Conservation (phyloP, 2,113 vertebrate genomes). For the Pavo muticus region DNA sequence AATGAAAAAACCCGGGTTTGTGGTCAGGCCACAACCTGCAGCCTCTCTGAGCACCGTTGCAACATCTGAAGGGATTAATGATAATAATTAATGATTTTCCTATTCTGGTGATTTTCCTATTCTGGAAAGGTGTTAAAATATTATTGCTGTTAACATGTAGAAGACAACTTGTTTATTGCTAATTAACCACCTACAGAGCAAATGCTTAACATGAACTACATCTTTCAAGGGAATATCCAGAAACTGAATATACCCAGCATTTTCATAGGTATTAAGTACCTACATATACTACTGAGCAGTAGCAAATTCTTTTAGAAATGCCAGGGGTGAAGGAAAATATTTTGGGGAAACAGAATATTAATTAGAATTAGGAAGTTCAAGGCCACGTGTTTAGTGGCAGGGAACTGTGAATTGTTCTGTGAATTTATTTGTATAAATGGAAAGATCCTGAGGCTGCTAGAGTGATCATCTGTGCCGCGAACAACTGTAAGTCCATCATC, state of each 20-base stretch:
- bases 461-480: background rate
- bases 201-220: conserved; percentile 20
- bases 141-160: background rate
- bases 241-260: background rate
- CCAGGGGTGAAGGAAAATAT: background rate
- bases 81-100: background rate
- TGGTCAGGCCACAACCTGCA: background rate
- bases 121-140: background rate
- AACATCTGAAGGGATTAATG: background rate
- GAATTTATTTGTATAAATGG: background rate
- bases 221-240: conserved; percentile 1
- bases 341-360: background rate
- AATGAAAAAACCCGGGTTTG: background rate
- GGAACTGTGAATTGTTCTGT: background rate
- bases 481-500: background rate
- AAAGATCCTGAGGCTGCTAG: background rate
- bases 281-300: background rate
- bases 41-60: background rate
- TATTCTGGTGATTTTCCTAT: background rate
- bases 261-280: conserved; percentile 35
- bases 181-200: conserved; percentile 41
- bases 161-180: conserved; percentile 38
- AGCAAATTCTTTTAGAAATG: conserved; percentile 44
- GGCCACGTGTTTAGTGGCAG: conserved; percentile 5
- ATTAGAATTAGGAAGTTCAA: conserved; percentile 26